These are phyloP conservation scores for Drosophila incognita DNA, from an alignment of 2,888 invertebrate genomes.

Conservation along the genomic window DNA sequence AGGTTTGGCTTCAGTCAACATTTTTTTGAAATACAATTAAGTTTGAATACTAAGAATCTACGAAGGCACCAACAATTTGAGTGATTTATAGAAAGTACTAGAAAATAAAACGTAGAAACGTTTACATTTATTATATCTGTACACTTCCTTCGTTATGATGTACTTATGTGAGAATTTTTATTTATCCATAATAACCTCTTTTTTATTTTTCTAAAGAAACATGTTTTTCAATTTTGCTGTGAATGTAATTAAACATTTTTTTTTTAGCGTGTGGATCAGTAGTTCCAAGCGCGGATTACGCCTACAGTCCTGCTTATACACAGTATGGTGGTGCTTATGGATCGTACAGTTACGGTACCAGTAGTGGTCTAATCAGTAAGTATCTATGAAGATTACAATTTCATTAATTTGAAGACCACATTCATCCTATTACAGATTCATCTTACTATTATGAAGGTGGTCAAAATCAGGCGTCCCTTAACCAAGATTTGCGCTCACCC, in stretches of 20 bases:
- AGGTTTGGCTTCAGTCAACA: neutral
- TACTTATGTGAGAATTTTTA: neutral
- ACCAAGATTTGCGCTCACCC: constrained; percentile 89
- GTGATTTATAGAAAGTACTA: neutral
- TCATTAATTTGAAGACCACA: neutral
- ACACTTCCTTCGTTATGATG: neutral
- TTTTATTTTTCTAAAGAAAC: neutral
- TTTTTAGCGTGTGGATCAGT: constrained; percentile 87
- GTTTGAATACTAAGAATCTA: neutral
- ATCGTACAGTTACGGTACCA: constrained; percentile 88
- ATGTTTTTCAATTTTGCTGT: neutral
- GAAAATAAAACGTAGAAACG: neutral
- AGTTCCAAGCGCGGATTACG: constrained; percentile 88
- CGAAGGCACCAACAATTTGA: neutral
- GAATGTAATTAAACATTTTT: constrained; percentile 1
- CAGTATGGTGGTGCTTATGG: constrained; percentile 86
- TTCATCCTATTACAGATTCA: constrained; percentile 85
- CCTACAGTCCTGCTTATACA: constrained; percentile 90
- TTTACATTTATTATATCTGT: neutral
- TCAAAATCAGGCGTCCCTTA: constrained; percentile 81
- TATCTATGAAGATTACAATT: neutral
- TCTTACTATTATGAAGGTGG: constrained; percentile 88
- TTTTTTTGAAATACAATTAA: neutral
- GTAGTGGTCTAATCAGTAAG: constrained; percentile 88
- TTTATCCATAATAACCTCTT: neutral